Evolutionary conservation across 2,888 invertebrate species (phyloP).

Genomic region (Ptychoptera albimana): DNA sequence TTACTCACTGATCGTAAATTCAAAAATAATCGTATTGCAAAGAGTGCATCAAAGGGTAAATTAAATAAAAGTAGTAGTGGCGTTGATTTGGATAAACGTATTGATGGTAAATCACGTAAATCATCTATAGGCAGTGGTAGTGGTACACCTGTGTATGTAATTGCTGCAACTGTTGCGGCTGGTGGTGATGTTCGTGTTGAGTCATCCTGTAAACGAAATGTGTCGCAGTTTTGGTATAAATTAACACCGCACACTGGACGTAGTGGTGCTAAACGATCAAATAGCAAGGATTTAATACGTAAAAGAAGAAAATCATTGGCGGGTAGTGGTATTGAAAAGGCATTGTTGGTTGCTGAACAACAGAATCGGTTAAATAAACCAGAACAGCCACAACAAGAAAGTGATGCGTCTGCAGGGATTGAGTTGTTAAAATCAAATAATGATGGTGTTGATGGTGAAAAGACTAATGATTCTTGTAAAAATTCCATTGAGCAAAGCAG

Average conservation of each 20-base stretch:
- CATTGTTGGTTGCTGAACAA: slow-evolving; percentile 14
- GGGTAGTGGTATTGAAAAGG: slow-evolving; percentile 16
- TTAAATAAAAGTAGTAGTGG: slow-evolving; percentile 8
- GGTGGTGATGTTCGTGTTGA: slow-evolving; percentile 1
- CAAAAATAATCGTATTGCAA: slow-evolving; percentile 24
- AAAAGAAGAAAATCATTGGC: slow-evolving; percentile 22
- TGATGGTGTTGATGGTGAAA: neutral
- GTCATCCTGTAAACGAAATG: too few species aligned
- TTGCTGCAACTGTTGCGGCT: slow-evolving; percentile 7
- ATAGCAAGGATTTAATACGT: slow-evolving; percentile 20
- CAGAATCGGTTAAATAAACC: neutral
- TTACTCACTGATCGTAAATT: slow-evolving; percentile 24
- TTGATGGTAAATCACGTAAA: slow-evolving; percentile 17
- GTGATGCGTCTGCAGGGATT: too few species aligned
- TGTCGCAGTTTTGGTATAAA: neutral
- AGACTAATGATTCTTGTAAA: slow-evolving; percentile 13
- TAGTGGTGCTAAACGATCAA: slow-evolving; percentile 17
- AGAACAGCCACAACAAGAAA: too few species aligned
- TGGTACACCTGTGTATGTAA: neutral
- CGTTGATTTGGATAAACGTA: slow-evolving; percentile 17
- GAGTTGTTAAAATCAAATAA: neutral
- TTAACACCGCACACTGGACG: slow-evolving; percentile 16
- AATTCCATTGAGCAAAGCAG: slow-evolving; percentile 17
- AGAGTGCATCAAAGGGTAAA: slow-evolving; percentile 25
- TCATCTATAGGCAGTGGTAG: slow-evolving; percentile 5